Percentiles rank a stretch among this genome's conserved stretches.
Evolutionary conservation across 2,113 vertebrate genomes (phyloP).

Genomic region (Calonectris borealis): DNA sequence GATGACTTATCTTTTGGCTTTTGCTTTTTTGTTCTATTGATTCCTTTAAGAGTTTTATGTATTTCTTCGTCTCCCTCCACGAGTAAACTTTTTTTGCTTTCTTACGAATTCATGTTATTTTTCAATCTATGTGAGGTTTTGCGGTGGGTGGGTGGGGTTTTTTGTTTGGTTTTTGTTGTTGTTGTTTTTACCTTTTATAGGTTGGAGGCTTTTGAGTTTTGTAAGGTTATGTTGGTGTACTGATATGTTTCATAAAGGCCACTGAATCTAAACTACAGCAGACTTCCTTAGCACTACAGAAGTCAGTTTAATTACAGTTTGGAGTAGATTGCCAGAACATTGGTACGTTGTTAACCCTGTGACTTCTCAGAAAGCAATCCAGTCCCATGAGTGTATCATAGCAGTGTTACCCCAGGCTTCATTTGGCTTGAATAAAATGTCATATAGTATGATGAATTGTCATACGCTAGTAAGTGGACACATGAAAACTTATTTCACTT

Average conservation of each 20-base stretch:
- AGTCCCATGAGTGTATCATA: neutral
- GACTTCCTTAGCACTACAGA: neutral
- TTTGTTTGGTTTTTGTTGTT: too few species aligned
- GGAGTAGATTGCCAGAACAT: neutral
- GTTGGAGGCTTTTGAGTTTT: neutral
- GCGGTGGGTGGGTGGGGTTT: too few species aligned
- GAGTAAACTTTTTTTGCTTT: neutral
- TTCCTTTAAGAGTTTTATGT: neutral
- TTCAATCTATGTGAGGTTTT: neutral
- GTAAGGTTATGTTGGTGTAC: neutral
- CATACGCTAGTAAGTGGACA: neutral
- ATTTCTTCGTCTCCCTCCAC: neutral
- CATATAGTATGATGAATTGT: neutral
- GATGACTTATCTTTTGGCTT: neutral
- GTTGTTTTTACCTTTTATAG: neutral
- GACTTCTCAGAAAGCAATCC: neutral
- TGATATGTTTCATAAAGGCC: neutral
- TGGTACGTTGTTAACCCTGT: neutral
- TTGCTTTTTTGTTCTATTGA: neutral
- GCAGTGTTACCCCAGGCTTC: neutral
- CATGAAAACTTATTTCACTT: neutral
- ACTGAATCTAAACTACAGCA: neutral
- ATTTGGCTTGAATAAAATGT: neutral
- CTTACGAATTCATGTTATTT: neutral
- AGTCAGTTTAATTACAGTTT: neutral